Conservation (phyloP, 1,140 invertebrate genomes). For the Zaprionus nigranus region DNA sequence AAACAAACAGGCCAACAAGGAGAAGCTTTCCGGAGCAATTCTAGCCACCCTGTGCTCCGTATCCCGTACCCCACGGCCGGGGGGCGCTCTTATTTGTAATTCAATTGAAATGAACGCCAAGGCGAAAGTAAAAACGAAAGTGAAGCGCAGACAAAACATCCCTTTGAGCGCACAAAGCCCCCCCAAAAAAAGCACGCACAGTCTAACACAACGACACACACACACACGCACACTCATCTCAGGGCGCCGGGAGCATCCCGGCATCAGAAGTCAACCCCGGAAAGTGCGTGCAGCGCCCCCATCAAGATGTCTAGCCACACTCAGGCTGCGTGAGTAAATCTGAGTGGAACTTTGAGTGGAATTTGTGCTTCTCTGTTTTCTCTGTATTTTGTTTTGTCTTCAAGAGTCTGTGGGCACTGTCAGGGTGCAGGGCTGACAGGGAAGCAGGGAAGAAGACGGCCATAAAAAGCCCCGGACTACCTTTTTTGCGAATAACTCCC, state of each 20-base stretch:
- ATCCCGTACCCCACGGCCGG: conserved; percentile 1
- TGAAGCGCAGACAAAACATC: conserved; percentile 57
- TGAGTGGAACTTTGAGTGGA: conserved; percentile 72
- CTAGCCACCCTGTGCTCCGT: conserved; percentile 3
- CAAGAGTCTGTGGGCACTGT: conserved; percentile 1
- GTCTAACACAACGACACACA: background rate
- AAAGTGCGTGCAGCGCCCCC: conserved; percentile 59
- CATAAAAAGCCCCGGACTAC: conserved; percentile 67
- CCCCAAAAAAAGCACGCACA: conserved; percentile 18
- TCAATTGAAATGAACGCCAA: conserved; percentile 64
- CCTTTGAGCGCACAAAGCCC: conserved; percentile 59
- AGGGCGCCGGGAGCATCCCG: conserved; percentile 11
- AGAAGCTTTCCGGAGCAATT: conserved; percentile 58
- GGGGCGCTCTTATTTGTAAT: conserved; percentile 42
- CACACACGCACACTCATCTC: conserved; percentile 22
- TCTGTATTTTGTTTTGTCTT: conserved; percentile 30
- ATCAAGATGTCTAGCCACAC: conserved; percentile 13
- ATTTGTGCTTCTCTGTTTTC: conserved; percentile 5
- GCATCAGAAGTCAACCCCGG: conserved; percentile 55
- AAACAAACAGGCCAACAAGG: conserved; percentile 68
- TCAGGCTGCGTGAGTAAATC: conserved; percentile 41
- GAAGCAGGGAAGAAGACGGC: conserved; percentile 13
- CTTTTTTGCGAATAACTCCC: conserved; percentile 55
- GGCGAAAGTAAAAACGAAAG: conserved; percentile 42
- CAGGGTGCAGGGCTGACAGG: background rate